Conservation (phyloP, 2,113 vertebrate species). For the Aix galericulata region DNA sequence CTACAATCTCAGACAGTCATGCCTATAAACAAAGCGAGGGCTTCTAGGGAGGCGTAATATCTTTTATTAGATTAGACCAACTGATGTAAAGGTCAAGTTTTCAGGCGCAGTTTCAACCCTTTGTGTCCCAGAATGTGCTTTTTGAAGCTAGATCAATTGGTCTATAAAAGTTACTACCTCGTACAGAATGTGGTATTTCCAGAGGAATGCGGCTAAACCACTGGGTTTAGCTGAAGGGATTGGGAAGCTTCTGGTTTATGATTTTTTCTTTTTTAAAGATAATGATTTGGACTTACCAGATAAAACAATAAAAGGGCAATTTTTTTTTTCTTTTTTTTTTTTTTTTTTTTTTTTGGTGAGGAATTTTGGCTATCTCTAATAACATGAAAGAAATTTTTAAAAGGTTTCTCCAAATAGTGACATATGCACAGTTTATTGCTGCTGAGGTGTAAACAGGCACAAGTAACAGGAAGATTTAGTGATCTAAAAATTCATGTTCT, state of each 20-base stretch:
- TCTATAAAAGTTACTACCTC: background rate
- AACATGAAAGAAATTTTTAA: background rate
- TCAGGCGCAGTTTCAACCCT: constrained; percentile 18
- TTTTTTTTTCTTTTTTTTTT: background rate
- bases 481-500: background rate
- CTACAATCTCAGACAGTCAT: background rate
- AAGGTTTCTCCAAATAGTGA: background rate
- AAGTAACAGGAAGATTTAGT: background rate
- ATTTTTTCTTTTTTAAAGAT: background rate
- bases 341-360: background rate
- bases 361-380: background rate
- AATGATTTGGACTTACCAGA: background rate
- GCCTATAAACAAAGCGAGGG: constrained; percentile 47
- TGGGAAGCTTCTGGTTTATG: background rate
- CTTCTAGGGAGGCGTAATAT: constrained; percentile 43
- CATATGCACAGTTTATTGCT: background rate
- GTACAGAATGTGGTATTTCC: background rate
- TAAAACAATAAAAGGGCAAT: background rate
- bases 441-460: background rate
- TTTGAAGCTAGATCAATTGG: background rate
- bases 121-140: background rate
- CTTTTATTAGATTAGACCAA: constrained; percentile 54
- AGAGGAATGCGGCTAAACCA: background rate
- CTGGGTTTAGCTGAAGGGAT: background rate
- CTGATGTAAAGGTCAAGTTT: constrained; percentile 60